Conservation (phyloP, 2,113 vertebrate genomes). For the Porphyrio hochstetteri region DNA sequence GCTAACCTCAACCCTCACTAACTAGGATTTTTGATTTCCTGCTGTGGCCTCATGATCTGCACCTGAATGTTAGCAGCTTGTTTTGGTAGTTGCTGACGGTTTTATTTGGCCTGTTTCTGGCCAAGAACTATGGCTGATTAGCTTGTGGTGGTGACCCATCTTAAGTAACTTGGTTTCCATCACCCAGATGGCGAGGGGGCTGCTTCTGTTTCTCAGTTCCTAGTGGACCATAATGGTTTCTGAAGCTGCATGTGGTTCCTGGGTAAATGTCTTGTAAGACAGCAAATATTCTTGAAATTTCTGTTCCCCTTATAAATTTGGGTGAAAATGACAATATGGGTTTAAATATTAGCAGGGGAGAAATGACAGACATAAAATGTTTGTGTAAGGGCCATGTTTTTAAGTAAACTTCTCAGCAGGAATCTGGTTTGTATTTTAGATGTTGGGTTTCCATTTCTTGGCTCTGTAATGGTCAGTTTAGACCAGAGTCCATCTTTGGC, state of each 20-base stretch:
- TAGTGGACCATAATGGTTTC: neutral
- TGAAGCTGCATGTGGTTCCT: neutral
- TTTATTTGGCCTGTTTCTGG: neutral
- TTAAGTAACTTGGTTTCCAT: neutral
- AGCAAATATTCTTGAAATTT: neutral
- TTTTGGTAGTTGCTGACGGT: neutral
- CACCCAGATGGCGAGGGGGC: neutral
- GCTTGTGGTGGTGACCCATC: neutral
- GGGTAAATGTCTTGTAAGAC: neutral
- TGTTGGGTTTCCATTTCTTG: neutral
- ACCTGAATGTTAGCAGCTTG: neutral
- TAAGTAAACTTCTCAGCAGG: neutral
- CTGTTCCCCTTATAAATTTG: neutral
- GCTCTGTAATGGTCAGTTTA: neutral
- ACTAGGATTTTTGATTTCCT: neutral
- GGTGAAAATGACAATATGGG: neutral
- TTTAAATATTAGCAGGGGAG: neutral
- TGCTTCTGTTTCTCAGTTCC: neutral
- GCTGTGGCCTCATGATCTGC: neutral
- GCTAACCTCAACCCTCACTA: neutral
- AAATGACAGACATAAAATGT: neutral
- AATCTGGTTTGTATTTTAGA: neutral
- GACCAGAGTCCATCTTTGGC: neutral
- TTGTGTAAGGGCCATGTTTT: fast-evolving
- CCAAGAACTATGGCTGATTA: neutral